Conservation (phyloP, 2,888 invertebrate genomes). For the Eupsilia transversa region DNA sequence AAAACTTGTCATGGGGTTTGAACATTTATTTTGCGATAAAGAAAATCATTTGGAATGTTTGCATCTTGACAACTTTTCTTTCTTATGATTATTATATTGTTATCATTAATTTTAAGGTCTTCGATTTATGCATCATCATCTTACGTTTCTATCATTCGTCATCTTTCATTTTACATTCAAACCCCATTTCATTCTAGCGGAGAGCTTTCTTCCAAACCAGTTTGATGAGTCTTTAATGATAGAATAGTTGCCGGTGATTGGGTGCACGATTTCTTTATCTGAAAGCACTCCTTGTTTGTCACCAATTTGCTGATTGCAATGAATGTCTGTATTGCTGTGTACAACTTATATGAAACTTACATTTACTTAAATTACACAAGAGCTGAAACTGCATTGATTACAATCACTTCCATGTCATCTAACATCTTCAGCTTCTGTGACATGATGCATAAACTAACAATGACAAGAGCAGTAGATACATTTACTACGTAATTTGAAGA, state of each 20-base stretch:
- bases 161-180: conserved; percentile 86
- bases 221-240: conserved; percentile 65
- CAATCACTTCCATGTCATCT: conserved; percentile 85
- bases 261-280: conserved; percentile 87
- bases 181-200: conserved; percentile 89
- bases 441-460: conserved; percentile 87
- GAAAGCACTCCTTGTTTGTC: conserved; percentile 87
- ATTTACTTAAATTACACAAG: conserved; percentile 68
- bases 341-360: conserved; percentile 35
- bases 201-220: conserved; percentile 84
- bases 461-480: conserved; percentile 82
- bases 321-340: conserved; percentile 73
- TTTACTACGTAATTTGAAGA: conserved; percentile 62
- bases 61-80: conserved; percentile 91
- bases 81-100: conserved; percentile 74
- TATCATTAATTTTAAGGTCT: conserved; percentile 79
- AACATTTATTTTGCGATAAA: conserved; percentile 86
- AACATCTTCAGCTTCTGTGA: conserved; percentile 86
- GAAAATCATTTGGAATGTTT: conserved; percentile 88
- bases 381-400: conserved; percentile 80
- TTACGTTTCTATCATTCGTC: conserved; percentile 76
- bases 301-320: conserved; percentile 83
- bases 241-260: conserved; percentile 84
- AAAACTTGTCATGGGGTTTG: conserved; percentile 89
- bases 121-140: conserved; percentile 82